Evolutionary conservation across 2,888 invertebrate genomes (phyloP).

Genomic region (Rhaphigaster nebulosa): DNA sequence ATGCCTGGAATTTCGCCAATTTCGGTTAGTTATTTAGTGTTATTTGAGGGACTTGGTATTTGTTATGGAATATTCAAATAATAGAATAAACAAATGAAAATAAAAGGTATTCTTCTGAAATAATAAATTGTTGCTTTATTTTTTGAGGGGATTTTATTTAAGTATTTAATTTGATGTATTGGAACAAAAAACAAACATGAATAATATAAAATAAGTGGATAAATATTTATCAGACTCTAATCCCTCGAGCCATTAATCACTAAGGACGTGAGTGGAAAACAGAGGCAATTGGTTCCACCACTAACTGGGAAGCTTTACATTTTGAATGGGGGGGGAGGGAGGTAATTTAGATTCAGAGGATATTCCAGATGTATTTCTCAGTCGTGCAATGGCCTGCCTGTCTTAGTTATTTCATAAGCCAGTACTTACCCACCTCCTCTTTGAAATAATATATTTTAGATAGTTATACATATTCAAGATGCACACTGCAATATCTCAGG

Average conservation of each 20-base stretch:
- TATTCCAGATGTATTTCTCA: not conserved
- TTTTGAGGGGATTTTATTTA: too few species aligned
- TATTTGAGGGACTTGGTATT: too few species aligned
- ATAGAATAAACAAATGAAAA: too few species aligned
- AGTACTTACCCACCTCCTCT: not conserved
- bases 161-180: too few species aligned
- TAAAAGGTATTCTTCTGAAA: too few species aligned
- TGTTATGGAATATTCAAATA: too few species aligned
- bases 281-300: not conserved
- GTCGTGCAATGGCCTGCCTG: not conserved
- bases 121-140: too few species aligned
- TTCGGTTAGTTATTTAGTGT: too few species aligned
- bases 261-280: not conserved
- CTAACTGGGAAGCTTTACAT: constrained; percentile 4
- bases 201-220: not conserved
- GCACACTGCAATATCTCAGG: not conserved
- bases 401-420: constrained; percentile 14
- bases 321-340: not conserved
- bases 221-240: not conserved
- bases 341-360: not conserved
- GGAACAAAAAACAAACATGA: not conserved
- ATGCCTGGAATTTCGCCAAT: too few species aligned
- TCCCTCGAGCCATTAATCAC: not conserved
- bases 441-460: not conserved
- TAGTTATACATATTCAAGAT: not conserved